phyloP scores from a whole-genome alignment of 2,797 vertebrate species.

The Myotis vivesi region DNA sequence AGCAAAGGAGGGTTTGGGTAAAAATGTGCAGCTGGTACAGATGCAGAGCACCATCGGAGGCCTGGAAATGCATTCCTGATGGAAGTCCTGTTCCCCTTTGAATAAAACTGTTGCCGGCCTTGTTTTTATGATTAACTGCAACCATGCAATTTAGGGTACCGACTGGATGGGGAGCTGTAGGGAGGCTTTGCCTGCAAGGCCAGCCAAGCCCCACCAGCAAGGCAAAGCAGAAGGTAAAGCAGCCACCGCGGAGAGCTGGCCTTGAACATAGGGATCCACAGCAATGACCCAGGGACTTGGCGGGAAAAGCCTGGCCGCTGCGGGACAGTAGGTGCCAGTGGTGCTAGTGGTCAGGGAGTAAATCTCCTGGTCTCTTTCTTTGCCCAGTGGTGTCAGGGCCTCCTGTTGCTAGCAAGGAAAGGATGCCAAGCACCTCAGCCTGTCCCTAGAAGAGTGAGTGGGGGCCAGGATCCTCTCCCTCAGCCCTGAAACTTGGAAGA shows the following conservation, averaged over 20 bases:
- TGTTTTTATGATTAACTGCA: background rate
- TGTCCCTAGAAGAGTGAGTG: background rate
- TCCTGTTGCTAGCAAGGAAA: background rate
- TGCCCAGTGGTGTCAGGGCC: rapidly evolving
- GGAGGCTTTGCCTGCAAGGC: background rate
- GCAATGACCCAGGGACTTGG: background rate
- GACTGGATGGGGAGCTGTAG: background rate
- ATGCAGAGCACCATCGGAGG: background rate
- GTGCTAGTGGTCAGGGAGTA: background rate
- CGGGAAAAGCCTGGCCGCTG: rapidly evolving
- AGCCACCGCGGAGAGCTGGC: rapidly evolving
- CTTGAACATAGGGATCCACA: background rate
- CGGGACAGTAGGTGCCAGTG: background rate
- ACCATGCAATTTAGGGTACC: background rate
- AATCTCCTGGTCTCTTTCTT: background rate
- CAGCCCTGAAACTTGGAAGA: background rate
- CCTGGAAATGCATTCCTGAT: background rate
- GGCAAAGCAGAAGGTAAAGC: background rate
- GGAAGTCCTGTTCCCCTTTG: background rate
- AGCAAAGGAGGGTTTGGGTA: background rate
- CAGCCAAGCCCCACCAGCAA: background rate
- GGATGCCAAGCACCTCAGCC: background rate
- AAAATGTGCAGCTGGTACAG: background rate
- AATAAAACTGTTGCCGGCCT: background rate
- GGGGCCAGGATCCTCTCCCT: background rate